phyloP scores from a whole-genome alignment of 1,140 invertebrate genomes.

The Rhyzopertha dominica region DNA sequence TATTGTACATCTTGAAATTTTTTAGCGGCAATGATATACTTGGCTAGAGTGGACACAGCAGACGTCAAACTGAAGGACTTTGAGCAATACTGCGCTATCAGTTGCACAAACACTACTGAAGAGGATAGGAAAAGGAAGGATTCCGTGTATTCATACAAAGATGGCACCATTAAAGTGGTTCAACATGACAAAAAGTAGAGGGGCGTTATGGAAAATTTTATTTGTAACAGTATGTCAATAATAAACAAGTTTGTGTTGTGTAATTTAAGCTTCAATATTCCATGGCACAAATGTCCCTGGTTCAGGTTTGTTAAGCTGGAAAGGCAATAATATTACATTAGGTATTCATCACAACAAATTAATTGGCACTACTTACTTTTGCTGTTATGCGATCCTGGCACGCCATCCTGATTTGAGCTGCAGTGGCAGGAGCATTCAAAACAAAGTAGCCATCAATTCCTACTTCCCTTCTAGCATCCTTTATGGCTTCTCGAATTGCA shows the following conservation, averaged over 20 bases:
- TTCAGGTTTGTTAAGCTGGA: constrained; percentile 49
- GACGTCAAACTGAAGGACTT: constrained; percentile 32
- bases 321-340: constrained; percentile 26
- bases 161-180: too few relatives aligned
- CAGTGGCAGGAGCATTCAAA: constrained; percentile 82
- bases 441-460: constrained; percentile 59
- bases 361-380: constrained; percentile 52
- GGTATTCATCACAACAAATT: neutral
- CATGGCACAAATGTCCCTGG: constrained; percentile 52
- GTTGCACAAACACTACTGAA: constrained; percentile 18
- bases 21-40: constrained; percentile 36
- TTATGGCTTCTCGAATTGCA: constrained; percentile 86
- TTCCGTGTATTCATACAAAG: neutral
- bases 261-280: constrained; percentile 48
- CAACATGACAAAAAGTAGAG: too few relatives aligned
- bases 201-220: too few relatives aligned
- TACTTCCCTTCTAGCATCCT: constrained; percentile 66
- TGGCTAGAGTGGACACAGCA: constrained; percentile 26
- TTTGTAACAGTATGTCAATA: too few relatives aligned
- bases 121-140: constrained; percentile 6
- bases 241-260: too few relatives aligned
- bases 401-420: constrained; percentile 83
- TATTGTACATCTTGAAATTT: too few relatives aligned
- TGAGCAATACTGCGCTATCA: constrained; percentile 31
- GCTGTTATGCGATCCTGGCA: constrained; percentile 80